A percentile compares a stretch with the other conserved stretches of the same genome.
These are phyloP conservation scores for Heliconius cydno DNA, from an alignment of 2,888 invertebrate species.

Conservation along the genomic window DNA sequence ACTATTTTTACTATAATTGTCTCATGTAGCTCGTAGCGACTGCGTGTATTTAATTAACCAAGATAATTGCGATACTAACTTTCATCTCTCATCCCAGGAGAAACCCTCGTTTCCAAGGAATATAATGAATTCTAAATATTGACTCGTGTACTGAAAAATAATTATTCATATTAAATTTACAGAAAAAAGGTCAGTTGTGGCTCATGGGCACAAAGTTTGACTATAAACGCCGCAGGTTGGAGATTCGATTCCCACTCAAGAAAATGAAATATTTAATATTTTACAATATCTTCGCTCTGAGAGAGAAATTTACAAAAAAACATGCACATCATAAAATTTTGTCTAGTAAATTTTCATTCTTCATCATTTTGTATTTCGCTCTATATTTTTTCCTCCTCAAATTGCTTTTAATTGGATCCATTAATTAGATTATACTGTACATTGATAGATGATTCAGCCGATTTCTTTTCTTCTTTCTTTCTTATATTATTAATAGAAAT, in stretches of 20 bases:
- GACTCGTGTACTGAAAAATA: background rate
- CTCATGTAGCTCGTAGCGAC: background rate
- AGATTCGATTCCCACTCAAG: no score
- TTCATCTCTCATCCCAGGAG: constrained; percentile 1
- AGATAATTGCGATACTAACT: background rate
- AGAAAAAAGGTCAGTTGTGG: background rate
- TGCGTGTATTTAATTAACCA: constrained; percentile 11
- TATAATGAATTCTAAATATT: constrained; percentile 7
- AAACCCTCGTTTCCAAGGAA: background rate
- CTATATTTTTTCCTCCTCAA: background rate
- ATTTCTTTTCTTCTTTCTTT: background rate
- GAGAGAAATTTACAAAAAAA: background rate
- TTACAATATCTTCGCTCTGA: no score
- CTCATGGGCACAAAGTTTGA: background rate
- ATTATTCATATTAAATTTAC: background rate
- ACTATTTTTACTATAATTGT: constrained; percentile 2
- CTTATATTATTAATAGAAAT: background rate
- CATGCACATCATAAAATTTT: background rate
- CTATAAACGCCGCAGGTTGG: background rate
- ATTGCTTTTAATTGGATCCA: background rate
- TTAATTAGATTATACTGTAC: background rate
- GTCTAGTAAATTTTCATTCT: background rate
- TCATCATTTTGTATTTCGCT: background rate
- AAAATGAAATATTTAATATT: no score
- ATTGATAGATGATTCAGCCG: background rate